A percentile compares a stretch with the other conserved stretches of the same genome.
Evolutionary conservation across 2,888 invertebrate genomes (phyloP).

Genomic region (Eupithecia subfuscata): DNA sequence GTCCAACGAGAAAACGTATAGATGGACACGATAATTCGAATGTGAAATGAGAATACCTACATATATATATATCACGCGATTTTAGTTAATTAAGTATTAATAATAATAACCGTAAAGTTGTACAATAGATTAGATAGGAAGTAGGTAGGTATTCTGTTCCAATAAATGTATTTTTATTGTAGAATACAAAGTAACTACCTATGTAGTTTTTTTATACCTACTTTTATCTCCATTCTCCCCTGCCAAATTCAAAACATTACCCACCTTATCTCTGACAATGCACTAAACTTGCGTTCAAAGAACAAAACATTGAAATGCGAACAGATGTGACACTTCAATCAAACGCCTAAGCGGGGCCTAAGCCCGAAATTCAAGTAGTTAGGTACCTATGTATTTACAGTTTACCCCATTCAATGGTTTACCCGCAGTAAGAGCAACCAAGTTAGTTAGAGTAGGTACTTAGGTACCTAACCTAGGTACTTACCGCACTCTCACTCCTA

Average conservation of each 20-base stretch:
- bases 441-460: too few relatives aligned
- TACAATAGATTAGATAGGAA: neutral
- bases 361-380: too few relatives aligned
- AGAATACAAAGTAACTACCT: neutral
- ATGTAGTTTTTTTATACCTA: neutral
- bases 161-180: neutral
- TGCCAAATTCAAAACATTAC: neutral
- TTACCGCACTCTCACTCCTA: too few relatives aligned
- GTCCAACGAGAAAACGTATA: neutral
- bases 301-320: too few relatives aligned
- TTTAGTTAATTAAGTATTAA: neutral
- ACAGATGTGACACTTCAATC: too few relatives aligned
- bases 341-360: too few relatives aligned
- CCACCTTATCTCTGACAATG: too few relatives aligned
- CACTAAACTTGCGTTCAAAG: too few relatives aligned
- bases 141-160: slow-evolving; percentile 1
- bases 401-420: too few relatives aligned
- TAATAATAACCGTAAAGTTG: neutral
- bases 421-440: too few relatives aligned
- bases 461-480: too few relatives aligned
- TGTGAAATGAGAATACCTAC: neutral
- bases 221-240: neutral
- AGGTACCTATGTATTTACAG: too few relatives aligned
- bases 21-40: neutral
- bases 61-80: neutral